phyloP scores from a whole-genome alignment of 2,888 invertebrate genomes.

The Graphium colonna region DNA sequence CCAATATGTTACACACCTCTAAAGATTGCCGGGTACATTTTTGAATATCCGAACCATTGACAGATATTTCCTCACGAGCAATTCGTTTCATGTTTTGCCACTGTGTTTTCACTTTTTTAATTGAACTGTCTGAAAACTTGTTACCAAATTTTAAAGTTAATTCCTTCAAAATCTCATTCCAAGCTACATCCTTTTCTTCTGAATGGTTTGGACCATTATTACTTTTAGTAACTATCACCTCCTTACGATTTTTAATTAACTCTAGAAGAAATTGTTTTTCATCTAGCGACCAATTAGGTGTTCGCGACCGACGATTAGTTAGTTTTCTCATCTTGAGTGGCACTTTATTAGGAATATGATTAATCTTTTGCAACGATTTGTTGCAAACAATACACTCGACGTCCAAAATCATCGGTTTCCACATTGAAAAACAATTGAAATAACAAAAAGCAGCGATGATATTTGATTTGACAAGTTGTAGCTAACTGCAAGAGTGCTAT shows the following conservation, averaged over 20 bases:
- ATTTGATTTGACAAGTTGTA: slow-evolving; percentile 48
- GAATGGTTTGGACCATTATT: slow-evolving; percentile 68
- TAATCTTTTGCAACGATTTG: slow-evolving; percentile 74
- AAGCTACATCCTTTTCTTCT: slow-evolving; percentile 69
- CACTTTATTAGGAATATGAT: slow-evolving; percentile 50
- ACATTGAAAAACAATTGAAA: slow-evolving; percentile 73
- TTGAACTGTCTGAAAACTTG: slow-evolving; percentile 62
- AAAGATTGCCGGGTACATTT: slow-evolving; percentile 58
- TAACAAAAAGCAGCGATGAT: slow-evolving; percentile 34
- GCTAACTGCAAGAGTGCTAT: slow-evolving; percentile 37
- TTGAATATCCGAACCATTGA: slow-evolving; percentile 47
- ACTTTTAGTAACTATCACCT: slow-evolving; percentile 60
- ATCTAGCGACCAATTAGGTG: slow-evolving; percentile 70
- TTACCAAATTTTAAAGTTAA: slow-evolving; percentile 57
- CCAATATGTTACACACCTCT: slow-evolving; percentile 63
- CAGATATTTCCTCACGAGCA: slow-evolving; percentile 64
- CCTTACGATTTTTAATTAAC: slow-evolving; percentile 66
- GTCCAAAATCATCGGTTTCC: slow-evolving; percentile 70
- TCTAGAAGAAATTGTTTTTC: slow-evolving; percentile 71
- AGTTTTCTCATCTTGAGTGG: slow-evolving; percentile 64
- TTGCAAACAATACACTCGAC: slow-evolving; percentile 76
- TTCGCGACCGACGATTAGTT: slow-evolving; percentile 56
- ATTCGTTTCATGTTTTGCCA: slow-evolving; percentile 77
- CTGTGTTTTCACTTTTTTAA: slow-evolving; percentile 72
- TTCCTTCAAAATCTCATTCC: slow-evolving; percentile 65